Evolutionary conservation across 2,888 invertebrate species (phyloP).

Genomic region (Linnaemya tessellans): DNA sequence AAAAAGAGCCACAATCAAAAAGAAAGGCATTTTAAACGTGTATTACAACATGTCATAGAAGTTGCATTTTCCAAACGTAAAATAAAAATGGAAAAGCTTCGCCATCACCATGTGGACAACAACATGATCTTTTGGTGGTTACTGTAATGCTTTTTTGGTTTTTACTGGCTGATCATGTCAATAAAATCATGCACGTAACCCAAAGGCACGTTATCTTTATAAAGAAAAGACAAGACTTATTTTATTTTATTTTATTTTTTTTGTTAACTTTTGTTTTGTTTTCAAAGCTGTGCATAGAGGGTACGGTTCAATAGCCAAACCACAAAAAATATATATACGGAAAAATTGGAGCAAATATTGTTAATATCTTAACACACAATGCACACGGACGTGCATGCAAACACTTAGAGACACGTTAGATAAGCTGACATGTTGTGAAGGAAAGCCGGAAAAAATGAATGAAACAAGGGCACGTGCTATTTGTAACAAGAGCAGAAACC

Average conservation of each 20-base stretch:
- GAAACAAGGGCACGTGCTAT: conserved; percentile 70
- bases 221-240: conserved; percentile 55
- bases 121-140: conserved; percentile 57
- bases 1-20: conserved; percentile 35
- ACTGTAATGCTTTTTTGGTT: conserved; percentile 21
- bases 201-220: conserved; percentile 65
- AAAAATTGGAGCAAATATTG: conserved; percentile 65
- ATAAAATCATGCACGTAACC: conserved; percentile 68
- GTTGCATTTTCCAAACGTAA: conserved; percentile 61
- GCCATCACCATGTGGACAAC: conserved; percentile 56
- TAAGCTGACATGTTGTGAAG: conserved; percentile 48
- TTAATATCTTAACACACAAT: conserved; percentile 6
- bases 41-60: conserved; percentile 66
- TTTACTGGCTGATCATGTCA: conserved; percentile 65
- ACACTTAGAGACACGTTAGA: conserved; percentile 1
- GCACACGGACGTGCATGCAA: not conserved
- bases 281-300: conserved; percentile 17
- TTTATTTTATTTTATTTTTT: too few relatives aligned
- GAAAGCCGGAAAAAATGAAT: conserved; percentile 36
- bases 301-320: not conserved
- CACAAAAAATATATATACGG: conserved; percentile 26
- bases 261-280: conserved; percentile 33
- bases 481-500: conserved; percentile 64
- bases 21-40: conserved; percentile 65
- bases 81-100: conserved; percentile 25